Percentiles rank a stretch among this genome's conserved stretches.
Evolutionary conservation across 2,797 vertebrate species (phyloP).

Genomic region (Peromyscus aztecus): DNA sequence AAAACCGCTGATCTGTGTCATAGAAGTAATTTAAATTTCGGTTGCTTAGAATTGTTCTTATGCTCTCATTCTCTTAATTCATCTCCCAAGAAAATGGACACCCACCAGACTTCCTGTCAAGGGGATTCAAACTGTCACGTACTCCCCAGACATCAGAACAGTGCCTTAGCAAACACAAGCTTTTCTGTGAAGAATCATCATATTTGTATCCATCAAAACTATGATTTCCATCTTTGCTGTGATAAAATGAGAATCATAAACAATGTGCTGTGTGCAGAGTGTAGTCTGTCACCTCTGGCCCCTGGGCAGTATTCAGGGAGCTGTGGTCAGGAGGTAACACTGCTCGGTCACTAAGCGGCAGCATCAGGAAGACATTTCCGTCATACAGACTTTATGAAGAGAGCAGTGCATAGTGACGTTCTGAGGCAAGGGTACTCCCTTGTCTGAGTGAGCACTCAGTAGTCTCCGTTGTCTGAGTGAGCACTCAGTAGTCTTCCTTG

Average conservation of each 20-base stretch:
- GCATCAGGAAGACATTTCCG: neutral
- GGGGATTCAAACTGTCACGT: neutral
- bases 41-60: neutral
- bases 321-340: neutral
- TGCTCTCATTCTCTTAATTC: neutral
- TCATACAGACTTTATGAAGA: constrained; percentile 15
- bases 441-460: too few species aligned
- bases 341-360: neutral
- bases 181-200: neutral
- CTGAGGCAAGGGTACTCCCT: neutral
- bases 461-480: too few species aligned
- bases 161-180: neutral
- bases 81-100: neutral
- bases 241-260: neutral
- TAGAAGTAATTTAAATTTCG: constrained; percentile 49
- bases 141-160: neutral
- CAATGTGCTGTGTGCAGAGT: neutral
- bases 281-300: neutral
- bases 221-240: neutral
- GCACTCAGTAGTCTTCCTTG: too few species aligned
- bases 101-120: neutral
- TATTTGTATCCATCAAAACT: neutral
- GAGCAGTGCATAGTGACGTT: neutral
- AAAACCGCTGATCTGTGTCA: neutral
- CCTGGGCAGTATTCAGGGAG: neutral